Conservation (phyloP, 2,113 vertebrate genomes). For the Zosterops lateralis region DNA sequence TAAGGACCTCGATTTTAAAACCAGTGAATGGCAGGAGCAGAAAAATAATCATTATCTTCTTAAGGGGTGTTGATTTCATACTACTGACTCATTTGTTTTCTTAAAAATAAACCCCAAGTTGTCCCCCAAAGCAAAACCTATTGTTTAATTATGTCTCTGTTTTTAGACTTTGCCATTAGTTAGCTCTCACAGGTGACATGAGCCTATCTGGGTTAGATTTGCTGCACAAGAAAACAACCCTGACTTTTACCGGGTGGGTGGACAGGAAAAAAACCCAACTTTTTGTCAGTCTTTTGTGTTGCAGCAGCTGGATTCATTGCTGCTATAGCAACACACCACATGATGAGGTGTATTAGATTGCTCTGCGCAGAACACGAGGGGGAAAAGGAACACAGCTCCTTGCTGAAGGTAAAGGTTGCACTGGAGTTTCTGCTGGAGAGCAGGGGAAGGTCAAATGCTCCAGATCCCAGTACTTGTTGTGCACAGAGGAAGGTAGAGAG, state of each 20-base stretch:
- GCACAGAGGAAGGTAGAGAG: slow-evolving; percentile 41
- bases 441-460: slow-evolving; percentile 63
- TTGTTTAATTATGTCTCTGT: neutral
- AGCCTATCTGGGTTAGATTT: slow-evolving; percentile 54
- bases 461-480: slow-evolving; percentile 42
- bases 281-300: slow-evolving; percentile 85
- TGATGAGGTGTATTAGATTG: slow-evolving; percentile 98
- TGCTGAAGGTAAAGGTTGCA: slow-evolving; percentile 80
- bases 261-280: slow-evolving; percentile 63
- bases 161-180: neutral
- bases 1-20: slow-evolving; percentile 22
- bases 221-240: slow-evolving; percentile 55
- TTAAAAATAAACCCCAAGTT: neutral
- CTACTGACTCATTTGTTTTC: slow-evolving; percentile 7
- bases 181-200: slow-evolving; percentile 42
- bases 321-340: slow-evolving; percentile 95
- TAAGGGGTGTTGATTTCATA: neutral
- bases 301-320: slow-evolving; percentile 87
- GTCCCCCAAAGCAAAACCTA: neutral
- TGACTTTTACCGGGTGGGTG: slow-evolving; percentile 70
- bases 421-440: slow-evolving; percentile 71
- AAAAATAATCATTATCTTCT: slow-evolving; percentile 22
- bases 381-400: slow-evolving; percentile 76
- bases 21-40: neutral
- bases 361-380: slow-evolving; percentile 80